Base-by-base conservation (phyloP, 2,797 vertebrate genomes). In the Enoplosus armatus region DNA sequence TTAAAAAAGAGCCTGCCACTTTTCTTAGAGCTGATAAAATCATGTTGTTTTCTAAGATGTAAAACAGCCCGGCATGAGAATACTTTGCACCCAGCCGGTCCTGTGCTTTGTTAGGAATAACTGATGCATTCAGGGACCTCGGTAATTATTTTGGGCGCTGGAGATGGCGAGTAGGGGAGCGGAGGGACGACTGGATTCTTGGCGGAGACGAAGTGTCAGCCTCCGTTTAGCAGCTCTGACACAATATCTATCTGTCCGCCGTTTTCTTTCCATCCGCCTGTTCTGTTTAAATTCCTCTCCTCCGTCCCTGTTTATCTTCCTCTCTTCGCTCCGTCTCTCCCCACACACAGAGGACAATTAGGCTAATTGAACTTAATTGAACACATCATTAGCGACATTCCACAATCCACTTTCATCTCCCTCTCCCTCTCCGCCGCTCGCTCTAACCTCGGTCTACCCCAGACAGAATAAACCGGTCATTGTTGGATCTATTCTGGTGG, bases 381-480 rank as follows among this genome's bases (percentile, higher is more conserved):
- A 91, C 88, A 90, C 90, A 92, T 94, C 89, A 93, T 93, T 94
- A 94, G 90, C 63, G 78, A 90, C 92, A 93, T 93, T 93, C 91
- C 91, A 77, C 66, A n/a, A 48, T 68, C 68, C 65, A 41, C 85
- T 85, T 83, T 87, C 33, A 89, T 89, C 65, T 27, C 51, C 50
- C 47, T 69, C 61, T 14, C 24, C 8, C 41, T 47, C 64, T 61
- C 54, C 35, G 33, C 65, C 27, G 37, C 29, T 15, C 35, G 16
- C 71, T 50, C 70, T 62, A 73, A 82, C 83, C 87, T 72, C 82
- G 4, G 20, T 14, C 35, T 70, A 33, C 65, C 81, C 84, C 81
- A 75, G 80, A 64, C 83, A 41, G 78, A 87, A 89, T 81, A 86
- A 82, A 55, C 73, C 45, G 37, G 3, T 51, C 85, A 68, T 91